Conservation (phyloP, 2,888 invertebrate species). For the Drepana falcataria region DNA sequence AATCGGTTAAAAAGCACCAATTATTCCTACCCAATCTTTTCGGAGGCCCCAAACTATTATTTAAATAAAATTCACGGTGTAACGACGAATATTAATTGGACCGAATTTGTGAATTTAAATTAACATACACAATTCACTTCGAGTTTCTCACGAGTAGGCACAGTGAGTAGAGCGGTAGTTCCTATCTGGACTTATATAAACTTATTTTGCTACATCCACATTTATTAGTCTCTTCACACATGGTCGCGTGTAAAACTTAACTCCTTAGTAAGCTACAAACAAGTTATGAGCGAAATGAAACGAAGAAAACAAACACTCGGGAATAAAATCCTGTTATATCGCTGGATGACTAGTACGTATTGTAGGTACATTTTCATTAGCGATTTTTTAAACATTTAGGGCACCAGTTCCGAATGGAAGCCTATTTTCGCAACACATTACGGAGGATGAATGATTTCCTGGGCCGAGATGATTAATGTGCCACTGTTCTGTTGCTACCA, state of each 20-base stretch:
- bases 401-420: constrained; percentile 59
- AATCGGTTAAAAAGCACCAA: too few relatives aligned
- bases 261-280: neutral
- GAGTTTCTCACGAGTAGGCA: too few relatives aligned
- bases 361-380: constrained; percentile 53
- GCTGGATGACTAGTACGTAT: constrained; percentile 8
- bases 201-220: too few relatives aligned
- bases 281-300: neutral
- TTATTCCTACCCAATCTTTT: too few relatives aligned
- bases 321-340: constrained; percentile 14
- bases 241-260: too few relatives aligned
- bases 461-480: constrained; percentile 69
- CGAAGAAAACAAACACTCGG: constrained; percentile 3
- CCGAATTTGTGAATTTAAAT: neutral
- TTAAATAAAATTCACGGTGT: too few relatives aligned
- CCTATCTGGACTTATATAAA: too few relatives aligned
- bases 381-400: constrained; percentile 55
- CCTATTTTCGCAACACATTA: constrained; percentile 78
- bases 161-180: too few relatives aligned
- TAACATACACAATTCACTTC: neutral
- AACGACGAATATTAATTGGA: too few relatives aligned
- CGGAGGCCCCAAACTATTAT: too few relatives aligned
- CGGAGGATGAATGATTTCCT: constrained; percentile 77
- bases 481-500: constrained; percentile 40
- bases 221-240: too few relatives aligned